A percentile compares a stretch with the other conserved stretches of the same genome.
Conservation (phyloP, 2,888 invertebrate genomes). For the Pemphredon lugubris region DNA sequence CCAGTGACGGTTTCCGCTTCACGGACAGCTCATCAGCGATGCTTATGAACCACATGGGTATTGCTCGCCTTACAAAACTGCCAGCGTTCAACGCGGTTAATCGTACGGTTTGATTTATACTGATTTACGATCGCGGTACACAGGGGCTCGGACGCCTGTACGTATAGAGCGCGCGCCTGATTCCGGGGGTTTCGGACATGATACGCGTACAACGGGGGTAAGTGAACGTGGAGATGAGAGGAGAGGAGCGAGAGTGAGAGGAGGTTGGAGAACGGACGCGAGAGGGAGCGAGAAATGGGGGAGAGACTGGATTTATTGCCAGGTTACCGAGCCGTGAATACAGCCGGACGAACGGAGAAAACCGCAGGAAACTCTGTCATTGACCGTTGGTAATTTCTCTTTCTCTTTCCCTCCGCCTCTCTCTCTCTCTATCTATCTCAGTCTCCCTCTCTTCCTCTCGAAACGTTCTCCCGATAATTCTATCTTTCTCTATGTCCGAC, state of each 20-base stretch:
- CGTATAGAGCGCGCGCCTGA: slow-evolving; percentile 59
- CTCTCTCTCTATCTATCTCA: not conserved
- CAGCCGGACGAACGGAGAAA: slow-evolving; percentile 70
- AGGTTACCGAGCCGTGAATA: slow-evolving; percentile 68
- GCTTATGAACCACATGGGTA: slow-evolving; percentile 14
- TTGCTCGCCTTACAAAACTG: slow-evolving; percentile 33
- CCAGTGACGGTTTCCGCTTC: not conserved
- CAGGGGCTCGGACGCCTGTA: slow-evolving; percentile 58
- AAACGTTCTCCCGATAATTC: not conserved
- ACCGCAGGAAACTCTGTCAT: slow-evolving; percentile 71
- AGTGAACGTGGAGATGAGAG: slow-evolving; percentile 39
- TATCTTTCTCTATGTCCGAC: not conserved
- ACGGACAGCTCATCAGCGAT: slow-evolving; percentile 5
- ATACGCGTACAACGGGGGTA: slow-evolving; percentile 32
- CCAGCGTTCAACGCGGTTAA: slow-evolving; percentile 58
- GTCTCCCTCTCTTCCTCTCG: slow-evolving; percentile 2
- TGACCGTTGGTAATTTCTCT: slow-evolving; percentile 69
- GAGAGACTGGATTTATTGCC: slow-evolving; percentile 68
- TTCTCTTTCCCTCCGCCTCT: slow-evolving; percentile 29
- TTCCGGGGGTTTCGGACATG: slow-evolving; percentile 30
- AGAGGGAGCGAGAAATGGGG: slow-evolving; percentile 24
- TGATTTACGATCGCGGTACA: slow-evolving; percentile 70
- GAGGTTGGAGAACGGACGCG: slow-evolving; percentile 1
- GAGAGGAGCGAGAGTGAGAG: slow-evolving; percentile 22
- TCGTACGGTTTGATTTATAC: slow-evolving; percentile 72